Evolutionary conservation across 1,140 invertebrate species (phyloP).

Genomic region (Drosophila tsacasi): DNA sequence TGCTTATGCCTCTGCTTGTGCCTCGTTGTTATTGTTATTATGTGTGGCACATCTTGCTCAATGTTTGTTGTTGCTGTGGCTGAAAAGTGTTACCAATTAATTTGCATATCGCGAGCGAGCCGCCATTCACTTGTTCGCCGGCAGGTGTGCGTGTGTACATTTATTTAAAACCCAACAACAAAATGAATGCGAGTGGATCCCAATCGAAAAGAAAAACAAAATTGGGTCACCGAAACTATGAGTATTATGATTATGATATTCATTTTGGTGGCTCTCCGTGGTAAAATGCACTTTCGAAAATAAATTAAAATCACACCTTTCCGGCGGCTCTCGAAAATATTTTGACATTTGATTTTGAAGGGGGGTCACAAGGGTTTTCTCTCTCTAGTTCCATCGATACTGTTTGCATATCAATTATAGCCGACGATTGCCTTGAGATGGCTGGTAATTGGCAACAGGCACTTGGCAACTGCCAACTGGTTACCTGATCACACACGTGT

Average conservation of each 20-base stretch:
- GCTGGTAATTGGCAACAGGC: constrained; percentile 36
- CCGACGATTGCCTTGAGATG: constrained; percentile 55
- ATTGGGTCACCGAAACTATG: constrained; percentile 67
- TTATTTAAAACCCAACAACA: neutral
- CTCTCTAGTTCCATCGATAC: constrained; percentile 16
- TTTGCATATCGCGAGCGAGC: constrained; percentile 73
- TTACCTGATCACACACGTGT: constrained; percentile 42
- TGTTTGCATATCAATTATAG: constrained; percentile 58
- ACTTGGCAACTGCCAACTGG: constrained; percentile 24
- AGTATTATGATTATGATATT: constrained; percentile 58
- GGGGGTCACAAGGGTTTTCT: constrained; percentile 14
- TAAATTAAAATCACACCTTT: constrained; percentile 39
- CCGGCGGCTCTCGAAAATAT: constrained; percentile 23
- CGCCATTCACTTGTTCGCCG: constrained; percentile 66
- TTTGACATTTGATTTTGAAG: constrained; percentile 46
- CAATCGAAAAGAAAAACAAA: constrained; percentile 21
- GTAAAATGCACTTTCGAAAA: constrained; percentile 54
- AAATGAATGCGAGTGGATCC: constrained; percentile 30
- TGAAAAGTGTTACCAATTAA: constrained; percentile 79
- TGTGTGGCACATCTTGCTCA: constrained; percentile 54
- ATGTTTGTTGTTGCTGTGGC: constrained; percentile 42
- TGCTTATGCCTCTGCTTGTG: constrained; percentile 36
- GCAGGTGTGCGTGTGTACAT: constrained; percentile 36
- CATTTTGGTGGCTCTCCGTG: neutral
- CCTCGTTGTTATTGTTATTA: constrained; percentile 48